These are phyloP conservation scores for Daboia siamensis DNA, from an alignment of 2,113 vertebrate species.

Conservation along the genomic window DNA sequence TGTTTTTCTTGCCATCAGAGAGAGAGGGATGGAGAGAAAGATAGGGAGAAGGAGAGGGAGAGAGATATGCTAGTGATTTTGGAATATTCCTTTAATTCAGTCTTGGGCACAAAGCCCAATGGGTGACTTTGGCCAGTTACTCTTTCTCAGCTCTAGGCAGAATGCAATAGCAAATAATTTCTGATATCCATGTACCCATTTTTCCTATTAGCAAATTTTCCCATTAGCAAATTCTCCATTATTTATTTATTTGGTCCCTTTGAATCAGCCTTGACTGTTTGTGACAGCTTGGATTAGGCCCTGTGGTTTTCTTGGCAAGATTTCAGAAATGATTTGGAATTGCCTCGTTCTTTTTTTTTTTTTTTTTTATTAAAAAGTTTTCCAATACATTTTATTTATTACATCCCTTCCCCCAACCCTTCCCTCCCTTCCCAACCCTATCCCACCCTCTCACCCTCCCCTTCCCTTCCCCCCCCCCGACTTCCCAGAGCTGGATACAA, in stretches of 20 bases:
- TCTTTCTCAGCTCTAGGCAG: neutral
- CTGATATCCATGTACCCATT: neutral
- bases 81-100: neutral
- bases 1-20: neutral
- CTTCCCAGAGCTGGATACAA: too few relatives aligned
- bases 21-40: neutral
- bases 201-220: neutral
- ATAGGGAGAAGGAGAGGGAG: neutral
- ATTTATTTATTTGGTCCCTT: neutral
- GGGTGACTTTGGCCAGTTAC: neutral
- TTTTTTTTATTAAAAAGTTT: too few relatives aligned
- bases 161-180: neutral
- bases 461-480: too few relatives aligned
- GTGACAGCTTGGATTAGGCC: neutral
- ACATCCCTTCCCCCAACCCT: too few relatives aligned
- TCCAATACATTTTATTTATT: too few relatives aligned
- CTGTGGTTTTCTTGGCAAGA: neutral
- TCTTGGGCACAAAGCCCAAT: neutral
- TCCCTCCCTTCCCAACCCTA: too few relatives aligned
- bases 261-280: neutral
- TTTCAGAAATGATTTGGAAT: neutral
- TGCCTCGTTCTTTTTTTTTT: neutral
- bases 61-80: neutral
- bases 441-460: too few relatives aligned
- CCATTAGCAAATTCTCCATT: neutral